Evolutionary conservation across 2,113 vertebrate species (phyloP).

Genomic region (Arvicanthis niloticus): DNA sequence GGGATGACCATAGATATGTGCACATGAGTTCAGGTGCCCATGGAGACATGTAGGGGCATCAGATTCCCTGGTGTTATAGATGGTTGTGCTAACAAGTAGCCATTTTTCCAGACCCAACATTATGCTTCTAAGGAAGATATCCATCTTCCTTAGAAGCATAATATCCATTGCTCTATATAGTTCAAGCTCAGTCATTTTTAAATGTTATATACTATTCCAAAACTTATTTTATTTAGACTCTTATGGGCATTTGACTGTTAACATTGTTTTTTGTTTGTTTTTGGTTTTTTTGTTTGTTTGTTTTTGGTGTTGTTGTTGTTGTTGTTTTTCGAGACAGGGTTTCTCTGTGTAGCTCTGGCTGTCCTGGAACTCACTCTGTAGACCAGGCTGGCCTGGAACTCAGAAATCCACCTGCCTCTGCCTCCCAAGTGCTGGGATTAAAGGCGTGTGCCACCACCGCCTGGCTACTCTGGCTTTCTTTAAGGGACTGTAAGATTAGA

Average conservation of each 20-base stretch:
- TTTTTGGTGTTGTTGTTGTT: too few relatives aligned
- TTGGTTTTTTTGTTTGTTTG: too few relatives aligned
- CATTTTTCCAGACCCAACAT: background rate
- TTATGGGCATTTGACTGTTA: background rate
- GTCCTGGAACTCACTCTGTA: too few relatives aligned
- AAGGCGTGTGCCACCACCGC: too few relatives aligned
- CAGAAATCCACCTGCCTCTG: too few relatives aligned
- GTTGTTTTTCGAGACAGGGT: too few relatives aligned
- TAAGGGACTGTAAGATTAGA: background rate
- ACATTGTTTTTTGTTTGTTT: background rate
- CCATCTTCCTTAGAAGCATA: too few relatives aligned
- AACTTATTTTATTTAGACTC: slow-evolving; percentile 3
- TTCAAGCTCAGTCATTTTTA: background rate
- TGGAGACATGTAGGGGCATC: too few relatives aligned
- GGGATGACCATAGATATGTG: background rate
- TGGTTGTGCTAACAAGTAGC: background rate
- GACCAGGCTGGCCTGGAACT: too few relatives aligned
- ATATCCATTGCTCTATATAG: background rate
- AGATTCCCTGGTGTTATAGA: background rate
- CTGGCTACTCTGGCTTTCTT: background rate
- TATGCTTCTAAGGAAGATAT: background rate
- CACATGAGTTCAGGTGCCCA: background rate
- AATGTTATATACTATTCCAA: background rate
- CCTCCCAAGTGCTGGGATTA: too few relatives aligned
- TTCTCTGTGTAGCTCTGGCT: too few relatives aligned